Evolutionary conservation across 2,888 invertebrate species (phyloP).

Genomic region (Biston stratarius): DNA sequence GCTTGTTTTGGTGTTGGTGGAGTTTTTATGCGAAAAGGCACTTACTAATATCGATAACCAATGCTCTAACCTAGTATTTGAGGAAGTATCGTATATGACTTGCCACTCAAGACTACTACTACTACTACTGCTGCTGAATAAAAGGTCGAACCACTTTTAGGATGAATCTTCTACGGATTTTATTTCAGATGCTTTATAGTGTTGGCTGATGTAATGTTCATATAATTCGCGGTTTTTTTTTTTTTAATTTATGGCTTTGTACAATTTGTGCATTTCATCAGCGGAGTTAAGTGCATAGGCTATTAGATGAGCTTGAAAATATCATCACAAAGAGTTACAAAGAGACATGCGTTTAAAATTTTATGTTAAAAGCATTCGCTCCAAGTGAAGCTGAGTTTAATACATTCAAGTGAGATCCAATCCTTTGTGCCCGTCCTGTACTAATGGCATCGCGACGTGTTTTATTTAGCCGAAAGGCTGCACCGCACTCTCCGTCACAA

Average conservation of each 20-base stretch:
- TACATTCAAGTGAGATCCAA: conserved; percentile 44
- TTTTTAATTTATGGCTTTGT: not conserved
- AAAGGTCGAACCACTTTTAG: not conserved
- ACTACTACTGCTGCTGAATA: conserved; percentile 5
- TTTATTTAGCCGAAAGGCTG: conserved; percentile 55
- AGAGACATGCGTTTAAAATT: conserved; percentile 35
- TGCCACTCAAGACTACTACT: conserved; percentile 14
- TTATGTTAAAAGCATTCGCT: conserved; percentile 44
- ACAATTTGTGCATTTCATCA: not conserved
- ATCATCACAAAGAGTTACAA: conserved; percentile 25
- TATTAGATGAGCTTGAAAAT: conserved; percentile 8
- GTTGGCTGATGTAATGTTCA: not conserved
- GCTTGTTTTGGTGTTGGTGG: not conserved
- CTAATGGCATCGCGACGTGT: conserved; percentile 48
- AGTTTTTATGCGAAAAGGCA: conserved; percentile 57
- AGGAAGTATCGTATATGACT: conserved; percentile 36
- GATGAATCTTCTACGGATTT: conserved; percentile 1
- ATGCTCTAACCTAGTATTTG: conserved; percentile 33
- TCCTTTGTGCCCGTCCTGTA: conserved; percentile 48
- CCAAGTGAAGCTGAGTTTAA: conserved; percentile 38
- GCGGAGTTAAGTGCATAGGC: not conserved
- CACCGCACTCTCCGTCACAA: conserved; percentile 45
- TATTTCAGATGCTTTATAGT: not conserved
- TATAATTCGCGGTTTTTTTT: not conserved
- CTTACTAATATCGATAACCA: conserved; percentile 46